Base-by-base conservation (phyloP, 2,797 vertebrate species). In the Morelia viridis region DNA sequence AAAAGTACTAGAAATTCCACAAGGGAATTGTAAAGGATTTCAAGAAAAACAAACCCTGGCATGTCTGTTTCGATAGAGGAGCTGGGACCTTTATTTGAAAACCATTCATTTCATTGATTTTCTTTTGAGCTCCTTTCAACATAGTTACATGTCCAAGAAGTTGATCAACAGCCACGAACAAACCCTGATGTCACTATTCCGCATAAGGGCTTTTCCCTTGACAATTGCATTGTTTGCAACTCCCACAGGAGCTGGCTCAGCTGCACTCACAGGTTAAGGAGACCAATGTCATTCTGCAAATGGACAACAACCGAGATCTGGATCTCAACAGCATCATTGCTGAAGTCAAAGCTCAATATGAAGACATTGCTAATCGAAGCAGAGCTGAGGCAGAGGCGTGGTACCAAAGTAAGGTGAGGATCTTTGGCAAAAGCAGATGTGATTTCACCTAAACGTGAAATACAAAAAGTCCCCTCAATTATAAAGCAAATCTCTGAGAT, bases 341-440 rank as follows among this genome's bases (percentile, higher is more conserved):
- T 94, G 98, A 98, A 96, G 98, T 98, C 93, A 98, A 97, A 4
- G 96, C 97, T 93, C 98, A 98, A 97, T 98, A 98, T 76, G 98
- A 98, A 46, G 98, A 98, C 7, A 98, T 98, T 5, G 98, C 98
- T 90, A 97, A 96, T 94, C 96, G 95, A 35, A 98, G 97, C 97
- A 97, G 96, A 92, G 95, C 95, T 0, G 98, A 98, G 41, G 98
- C 98, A 6, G 98, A 98, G 95, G 4, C n/a, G 26, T 98, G 98
- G 97, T 98, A 98, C 97, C 98, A 97, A 95, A 97, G 97, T 96
- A 98, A 98, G 98, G 98, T 98, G 62, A 93, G 95, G 12, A 26
- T 61, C 85, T 26, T 46, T 76, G 28, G 17, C 19, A 19, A 13
- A n/a, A 35, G 56, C 26, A 83, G 28, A 89, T 31, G 28, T 0